Evolutionary conservation across 2,888 invertebrate species (phyloP), one percentile per base, ranked within the genome.

Genomic region (Plagiodera versicolora): DNA sequence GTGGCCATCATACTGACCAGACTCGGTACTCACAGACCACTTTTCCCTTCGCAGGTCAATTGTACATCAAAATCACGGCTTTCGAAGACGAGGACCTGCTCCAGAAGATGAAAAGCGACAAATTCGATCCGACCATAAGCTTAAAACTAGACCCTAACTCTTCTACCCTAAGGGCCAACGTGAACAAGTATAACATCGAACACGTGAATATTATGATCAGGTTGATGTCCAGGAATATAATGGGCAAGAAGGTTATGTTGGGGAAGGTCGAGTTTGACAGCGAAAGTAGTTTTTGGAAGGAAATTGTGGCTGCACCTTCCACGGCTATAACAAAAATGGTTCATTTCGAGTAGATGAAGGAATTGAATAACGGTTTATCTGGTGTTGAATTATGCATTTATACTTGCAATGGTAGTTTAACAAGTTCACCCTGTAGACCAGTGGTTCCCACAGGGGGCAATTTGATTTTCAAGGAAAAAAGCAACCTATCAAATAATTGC

Each of bases 21-120:
- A 53, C 39, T 39, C 39, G 32, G 17, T 32, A 52, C 16, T 39
- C n/a, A 24, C 16, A 48, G 28, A 30, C 49, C 8, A 28, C n/a
- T 56, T 52, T 57, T 48, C 3, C 67, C 63, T 63, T 82, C 83
- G 61, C 79, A 87, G 87, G 87, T 32, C 88, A 87, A 56, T 83
- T 92, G 71, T 92, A 92, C 76, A 83, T 92, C 64, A 92, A 92
- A 80, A 89, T 91, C 60, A 87, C 88, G 0, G 86, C 90, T 62
- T 85, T 88, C 64, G 90, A 91, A 74, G 70, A 70, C 59, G 86
- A 86, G 61, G 87, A 86, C 67, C 71, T 76, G 14, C 74, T 80
- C n/a, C 76, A 77, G 35, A 80, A 79, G 68, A 80, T 91, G 90
- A 91, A 90, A 75, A 90, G 91, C 68, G 86, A 88, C 70, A 83